A percentile compares a stretch with the other conserved stretches of the same genome.
Conservation (phyloP, 2,888 invertebrate genomes). For the Yponomeuta sedellus region DNA sequence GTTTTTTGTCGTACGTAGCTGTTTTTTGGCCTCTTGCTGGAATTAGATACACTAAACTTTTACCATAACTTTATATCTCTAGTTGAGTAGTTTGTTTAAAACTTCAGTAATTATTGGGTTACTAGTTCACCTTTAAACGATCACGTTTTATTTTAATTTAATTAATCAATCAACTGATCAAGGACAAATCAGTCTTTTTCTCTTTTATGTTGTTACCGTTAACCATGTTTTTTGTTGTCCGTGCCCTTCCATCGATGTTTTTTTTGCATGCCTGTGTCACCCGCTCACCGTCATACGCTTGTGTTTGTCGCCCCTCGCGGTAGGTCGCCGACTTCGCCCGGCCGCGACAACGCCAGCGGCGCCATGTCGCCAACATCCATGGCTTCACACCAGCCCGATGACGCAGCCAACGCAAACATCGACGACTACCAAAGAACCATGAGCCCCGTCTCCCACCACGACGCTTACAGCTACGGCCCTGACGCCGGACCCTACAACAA, state of each 20-base stretch:
- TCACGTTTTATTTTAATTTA: constrained; percentile 6
- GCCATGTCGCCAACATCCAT: constrained; percentile 65
- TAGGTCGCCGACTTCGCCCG: constrained; percentile 69
- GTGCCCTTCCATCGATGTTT: constrained; percentile 31
- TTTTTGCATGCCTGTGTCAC: constrained; percentile 71
- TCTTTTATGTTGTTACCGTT: neutral
- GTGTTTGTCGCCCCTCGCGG: constrained; percentile 53
- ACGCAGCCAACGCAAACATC: constrained; percentile 49
- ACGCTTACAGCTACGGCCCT: constrained; percentile 76
- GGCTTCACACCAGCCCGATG: constrained; percentile 33
- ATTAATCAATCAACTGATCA: constrained; percentile 8
- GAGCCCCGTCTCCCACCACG: constrained; percentile 68
- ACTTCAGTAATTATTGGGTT: neutral
- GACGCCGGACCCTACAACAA: constrained; percentile 56
- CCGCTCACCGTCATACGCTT: constrained; percentile 73
- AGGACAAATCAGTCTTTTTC: constrained; percentile 1
- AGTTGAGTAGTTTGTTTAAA: neutral
- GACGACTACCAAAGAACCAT: constrained; percentile 56
- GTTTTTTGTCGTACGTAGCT: constrained; percentile 46
- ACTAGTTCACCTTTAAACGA: constrained; percentile 5
- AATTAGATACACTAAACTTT: constrained; percentile 12
- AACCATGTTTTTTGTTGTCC: constrained; percentile 45
- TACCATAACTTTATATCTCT: neutral
- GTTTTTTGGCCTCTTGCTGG: constrained; percentile 20
- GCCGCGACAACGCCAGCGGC: constrained; percentile 49